Evolutionary conservation across 2,888 invertebrate species (phyloP), one percentile per base, ranked within the genome.

Genomic region (Empis stercorea): DNA sequence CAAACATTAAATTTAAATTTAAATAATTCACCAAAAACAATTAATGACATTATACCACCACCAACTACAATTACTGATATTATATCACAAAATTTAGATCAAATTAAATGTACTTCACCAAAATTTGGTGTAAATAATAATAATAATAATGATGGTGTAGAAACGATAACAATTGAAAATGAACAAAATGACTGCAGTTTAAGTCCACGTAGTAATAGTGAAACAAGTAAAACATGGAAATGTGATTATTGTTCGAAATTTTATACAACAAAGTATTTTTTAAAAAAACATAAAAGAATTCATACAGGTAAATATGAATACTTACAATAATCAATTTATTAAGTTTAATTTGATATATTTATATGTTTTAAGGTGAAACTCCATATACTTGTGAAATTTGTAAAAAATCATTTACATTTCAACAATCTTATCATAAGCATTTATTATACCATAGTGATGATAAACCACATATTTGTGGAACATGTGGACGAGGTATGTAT

Each of bases 351-450:
- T 30, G 15, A 1, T 13, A 45, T 52, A 48, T 45, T 3, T 17
- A 11, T 27, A 14, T 44, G 45, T 51, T 72, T 73, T 59, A 73
- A 79, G 87, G 89, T 49, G 89, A 89, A 74, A 88, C 87, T 75
- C 89, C 89, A 0, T 89, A 89, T 61, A 80, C 80, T 17, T 89
- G 89, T 61, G 73, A 75, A 43, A 80, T 84, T 56, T 89, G 89
- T 62, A 82, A 82, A 54, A 86, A 87, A 64, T 84, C 83, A 11
- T 89, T 89, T 66, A 88, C 88, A 44, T 89, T 89, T 70, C 89
- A 89, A 70, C 89, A 89, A 60, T 88, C 88, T 0, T 88, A 86
- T 66, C 88, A 88, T 65, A 89, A 89, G 62, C 89, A 89, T 68
- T 76, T 87, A 61, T 72, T 88, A 44, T 89, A 89, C 62, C 89